Evolutionary conservation across 2,888 invertebrate species (phyloP), one percentile per base, ranked within the genome.

Genomic region (Hydriomena furcata): DNA sequence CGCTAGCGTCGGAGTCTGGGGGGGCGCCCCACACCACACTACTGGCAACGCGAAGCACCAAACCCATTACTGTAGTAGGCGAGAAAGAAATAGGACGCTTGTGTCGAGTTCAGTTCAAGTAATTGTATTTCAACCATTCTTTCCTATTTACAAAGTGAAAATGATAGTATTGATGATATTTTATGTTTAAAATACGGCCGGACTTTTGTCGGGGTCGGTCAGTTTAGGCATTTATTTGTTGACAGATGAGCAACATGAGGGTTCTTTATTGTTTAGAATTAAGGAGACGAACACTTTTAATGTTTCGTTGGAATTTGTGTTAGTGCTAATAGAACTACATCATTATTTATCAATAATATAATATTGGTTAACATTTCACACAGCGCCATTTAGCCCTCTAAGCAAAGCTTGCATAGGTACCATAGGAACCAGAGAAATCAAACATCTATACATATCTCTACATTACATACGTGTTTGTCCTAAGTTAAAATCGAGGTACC

Each of bases 1-100:
- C 80, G 80, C n/a, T 17, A 17, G 82, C 76, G 78, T 76, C 72
- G 79, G 83, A 75, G 75, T 71, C 74, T 69, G 76, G 61, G 66
- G 66, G 68, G 75, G 73, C 66, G 71, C 68, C 71, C 70, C 61
- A 56, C 31, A 21, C 45, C 25, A 57, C 63, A 67, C 70, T 68
- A 68, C 73, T 67, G 72, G 66, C 58, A 69, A 68, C 52, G 49
- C 67, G 68, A 70, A 69, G 74, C 73, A 78, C 73, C 79, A 79
- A 82, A 84, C 82, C 80, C 81, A 87, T 87, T 88, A 86, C 81
- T 76, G 79, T 81, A 79, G 78, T 79, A 82, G 77, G 84, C 79
- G 81, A 82, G 87, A 88, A 84, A 83, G 88, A 86, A 88, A 84
- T 84, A 84, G 81, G 78, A 79, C 78, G 83, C 81, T 80, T 79